Base-by-base conservation (phyloP, 2,888 invertebrate species). In the Cosmopolites sordidus region DNA sequence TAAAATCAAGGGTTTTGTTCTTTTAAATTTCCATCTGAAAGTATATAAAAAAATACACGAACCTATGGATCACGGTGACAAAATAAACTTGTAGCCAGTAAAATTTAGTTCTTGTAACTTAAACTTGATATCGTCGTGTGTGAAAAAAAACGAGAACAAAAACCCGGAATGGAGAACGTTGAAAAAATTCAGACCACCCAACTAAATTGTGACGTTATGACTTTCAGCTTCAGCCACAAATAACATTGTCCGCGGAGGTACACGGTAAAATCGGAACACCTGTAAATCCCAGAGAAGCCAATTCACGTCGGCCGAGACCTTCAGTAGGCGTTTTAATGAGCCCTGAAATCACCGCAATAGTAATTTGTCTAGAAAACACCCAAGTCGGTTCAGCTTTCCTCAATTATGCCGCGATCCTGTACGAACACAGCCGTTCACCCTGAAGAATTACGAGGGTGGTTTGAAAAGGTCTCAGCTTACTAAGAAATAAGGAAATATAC, bases 291-390 rank as follows among this genome's bases (percentile, higher is more conserved):
- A 38, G 41, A 41, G 54, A 54, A 48, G 43, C 44, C 54, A 18
- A 45, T 45, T 48, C 39, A 48, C 43, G 29, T 42, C 40, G 3
- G 14, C 42, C 33, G 41, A 53, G 53, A 48, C 53, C 45, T 48
- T 54, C 42, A 42, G 54, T 54, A 54, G 54, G 54, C 54, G 54
- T 54, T 54, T 54, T 49, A 54, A 54, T 49, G 45, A 30, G 27
- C 45, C 49, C 42, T 54, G 48, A 49, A 54, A 54, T 54, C 48
- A 45, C 48, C 54, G 43, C 44, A 49, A 49, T 41, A 49, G 49
- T 49, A 49, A 54, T 54, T 54, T 54, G 54, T 54, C 54, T 54
- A 49, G 48, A 54, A 49, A 54, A 49, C 41, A 49, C 49, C 48
- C 41, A 40, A 37, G 30, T 48, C 49, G 30, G 53, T 22, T 38